phyloP scores from a whole-genome alignment of 2,888 invertebrate species.

The Gymnoscelis rufifasciata region DNA sequence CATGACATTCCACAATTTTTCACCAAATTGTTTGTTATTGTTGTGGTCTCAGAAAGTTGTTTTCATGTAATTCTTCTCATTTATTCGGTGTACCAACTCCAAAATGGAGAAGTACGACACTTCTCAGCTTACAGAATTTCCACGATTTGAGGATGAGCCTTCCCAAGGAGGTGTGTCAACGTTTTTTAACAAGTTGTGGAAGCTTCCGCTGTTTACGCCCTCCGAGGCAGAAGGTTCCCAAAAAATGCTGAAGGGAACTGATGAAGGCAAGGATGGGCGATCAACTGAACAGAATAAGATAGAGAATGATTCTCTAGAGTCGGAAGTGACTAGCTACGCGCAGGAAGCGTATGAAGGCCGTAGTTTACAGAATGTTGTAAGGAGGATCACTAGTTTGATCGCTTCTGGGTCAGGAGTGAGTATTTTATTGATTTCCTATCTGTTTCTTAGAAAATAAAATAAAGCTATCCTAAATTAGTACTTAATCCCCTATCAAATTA shows the following conservation, averaged over 20 bases:
- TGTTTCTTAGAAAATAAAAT: too few species aligned
- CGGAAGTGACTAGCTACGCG: slow-evolving; percentile 64
- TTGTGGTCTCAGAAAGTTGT: background rate
- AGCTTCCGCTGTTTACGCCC: slow-evolving; percentile 80
- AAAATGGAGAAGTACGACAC: slow-evolving; percentile 69
- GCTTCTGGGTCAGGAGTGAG: slow-evolving; percentile 89
- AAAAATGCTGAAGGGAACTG: slow-evolving; percentile 33
- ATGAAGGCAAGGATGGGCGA: slow-evolving; percentile 37
- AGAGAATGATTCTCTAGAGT: slow-evolving; percentile 49
- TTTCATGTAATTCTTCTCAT: background rate
- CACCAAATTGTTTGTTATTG: background rate
- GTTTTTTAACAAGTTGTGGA: slow-evolving; percentile 86
- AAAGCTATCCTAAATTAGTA: too few species aligned
- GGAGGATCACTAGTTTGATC: slow-evolving; percentile 91
- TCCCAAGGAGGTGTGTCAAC: slow-evolving; percentile 85
- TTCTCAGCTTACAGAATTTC: slow-evolving; percentile 71
- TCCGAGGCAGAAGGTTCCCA: slow-evolving; percentile 50
- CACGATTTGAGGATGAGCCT: slow-evolving; percentile 85
- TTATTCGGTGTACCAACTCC: background rate
- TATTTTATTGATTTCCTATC: background rate
- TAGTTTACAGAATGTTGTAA: slow-evolving; percentile 90
- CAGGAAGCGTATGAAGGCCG: slow-evolving; percentile 82
- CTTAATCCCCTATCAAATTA: too few species aligned
- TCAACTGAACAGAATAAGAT: slow-evolving; percentile 39
- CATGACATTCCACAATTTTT: too few species aligned